Conservation (phyloP, 2,113 vertebrate genomes). For the Hemichromis elongatus region DNA sequence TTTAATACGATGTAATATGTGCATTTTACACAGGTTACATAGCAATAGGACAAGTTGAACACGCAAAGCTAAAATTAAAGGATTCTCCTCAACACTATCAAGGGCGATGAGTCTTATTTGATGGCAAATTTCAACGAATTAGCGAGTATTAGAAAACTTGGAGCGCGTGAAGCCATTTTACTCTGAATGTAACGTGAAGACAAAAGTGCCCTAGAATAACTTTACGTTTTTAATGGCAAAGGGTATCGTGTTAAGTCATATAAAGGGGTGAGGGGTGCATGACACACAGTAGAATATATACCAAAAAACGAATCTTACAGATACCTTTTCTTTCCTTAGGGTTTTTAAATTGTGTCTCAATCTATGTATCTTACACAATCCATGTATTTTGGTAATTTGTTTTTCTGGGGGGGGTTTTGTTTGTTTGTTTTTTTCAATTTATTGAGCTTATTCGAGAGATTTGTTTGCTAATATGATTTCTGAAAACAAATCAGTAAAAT, state of each 20-base stretch:
- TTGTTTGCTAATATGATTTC: background rate
- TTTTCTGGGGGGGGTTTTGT: too few species aligned
- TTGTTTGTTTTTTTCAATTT: background rate
- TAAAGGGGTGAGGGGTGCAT: background rate
- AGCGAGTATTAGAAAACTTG: background rate
- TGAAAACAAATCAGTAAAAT: background rate
- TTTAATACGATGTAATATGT: background rate
- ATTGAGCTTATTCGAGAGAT: background rate
- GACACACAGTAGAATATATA: background rate
- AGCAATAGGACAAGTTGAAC: background rate
- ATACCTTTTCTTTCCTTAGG: background rate
- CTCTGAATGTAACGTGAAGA: background rate
- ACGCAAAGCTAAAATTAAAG: background rate
- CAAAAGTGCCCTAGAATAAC: background rate
- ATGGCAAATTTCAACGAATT: background rate
- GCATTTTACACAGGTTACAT: background rate
- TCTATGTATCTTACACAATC: background rate
- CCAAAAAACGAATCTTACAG: background rate
- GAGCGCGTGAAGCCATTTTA: background rate
- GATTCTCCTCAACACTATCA: background rate
- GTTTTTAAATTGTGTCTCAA: background rate
- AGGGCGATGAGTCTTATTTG: background rate
- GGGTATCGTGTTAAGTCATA: background rate
- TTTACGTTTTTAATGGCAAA: background rate
- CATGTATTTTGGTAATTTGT: too few species aligned